Conservation (phyloP, 2,113 vertebrate species). For the Craseonycteris thonglongyai region DNA sequence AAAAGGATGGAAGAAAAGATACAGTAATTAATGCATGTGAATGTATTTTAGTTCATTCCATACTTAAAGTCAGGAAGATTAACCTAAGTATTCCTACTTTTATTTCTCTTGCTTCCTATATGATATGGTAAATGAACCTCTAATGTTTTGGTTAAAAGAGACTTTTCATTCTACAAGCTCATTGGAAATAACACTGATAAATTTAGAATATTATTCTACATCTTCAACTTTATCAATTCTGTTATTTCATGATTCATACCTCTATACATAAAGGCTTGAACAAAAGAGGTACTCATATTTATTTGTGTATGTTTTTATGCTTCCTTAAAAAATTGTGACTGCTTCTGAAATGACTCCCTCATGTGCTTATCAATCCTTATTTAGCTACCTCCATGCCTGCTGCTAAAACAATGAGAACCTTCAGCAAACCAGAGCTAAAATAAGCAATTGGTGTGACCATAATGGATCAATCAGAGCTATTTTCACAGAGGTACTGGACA, state of each 20-base stretch:
- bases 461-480: neutral
- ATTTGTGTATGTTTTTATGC: neutral
- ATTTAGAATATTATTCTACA: neutral
- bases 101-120: neutral
- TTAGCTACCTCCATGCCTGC: neutral
- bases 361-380: neutral
- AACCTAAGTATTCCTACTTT: neutral
- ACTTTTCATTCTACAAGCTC: neutral
- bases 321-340: neutral
- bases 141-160: neutral
- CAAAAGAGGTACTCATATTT: neutral
- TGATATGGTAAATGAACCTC: neutral
- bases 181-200: neutral
- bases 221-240: neutral
- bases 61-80: neutral
- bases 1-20: constrained; percentile 9
- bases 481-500: neutral
- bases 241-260: neutral
- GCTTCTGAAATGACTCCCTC: neutral
- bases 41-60: neutral
- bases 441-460: neutral
- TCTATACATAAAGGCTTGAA: neutral
- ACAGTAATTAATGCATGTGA: constrained; percentile 33
- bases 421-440: neutral
- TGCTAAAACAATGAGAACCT: neutral